Evolutionary conservation across 2,888 invertebrate species (phyloP).

Genomic region (Cantharis rufa): DNA sequence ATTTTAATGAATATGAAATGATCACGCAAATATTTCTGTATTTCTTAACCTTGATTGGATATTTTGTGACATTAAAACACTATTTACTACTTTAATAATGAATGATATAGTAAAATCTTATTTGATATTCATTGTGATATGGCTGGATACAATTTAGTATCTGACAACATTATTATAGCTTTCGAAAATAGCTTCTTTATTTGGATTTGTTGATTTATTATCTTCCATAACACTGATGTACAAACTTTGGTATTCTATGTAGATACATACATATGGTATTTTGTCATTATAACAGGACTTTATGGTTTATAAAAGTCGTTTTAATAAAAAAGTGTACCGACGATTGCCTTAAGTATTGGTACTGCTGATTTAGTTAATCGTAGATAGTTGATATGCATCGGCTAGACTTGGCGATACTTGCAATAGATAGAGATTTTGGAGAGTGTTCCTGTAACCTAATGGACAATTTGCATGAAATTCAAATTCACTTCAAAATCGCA

Average conservation of each 20-base stretch:
- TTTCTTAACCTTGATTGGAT: slow-evolving; percentile 23
- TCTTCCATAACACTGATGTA: neutral
- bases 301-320: too few relatives aligned
- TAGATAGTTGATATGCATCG: too few relatives aligned
- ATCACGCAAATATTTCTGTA: slow-evolving; percentile 38
- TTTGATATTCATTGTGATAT: neutral
- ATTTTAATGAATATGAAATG: slow-evolving; percentile 43
- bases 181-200: neutral
- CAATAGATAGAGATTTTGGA: too few relatives aligned
- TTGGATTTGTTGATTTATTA: neutral
- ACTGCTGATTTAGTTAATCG: too few relatives aligned
- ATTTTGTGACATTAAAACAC: neutral
- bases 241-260: neutral
- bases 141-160: neutral
- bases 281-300: too few relatives aligned
- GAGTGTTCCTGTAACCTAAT: too few relatives aligned
- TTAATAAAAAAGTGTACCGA: too few relatives aligned
- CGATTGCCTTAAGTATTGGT: too few relatives aligned
- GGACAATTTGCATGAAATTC: too few relatives aligned
- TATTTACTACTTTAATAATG: neutral
- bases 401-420: too few relatives aligned
- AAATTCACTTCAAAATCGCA: too few relatives aligned
- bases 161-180: neutral
- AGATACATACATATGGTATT: too few relatives aligned
- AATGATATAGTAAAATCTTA: neutral